Evolutionary conservation across 2,113 vertebrate species (phyloP), one percentile per base, ranked within the genome.

Genomic region (Heterocephalus glaber): DNA sequence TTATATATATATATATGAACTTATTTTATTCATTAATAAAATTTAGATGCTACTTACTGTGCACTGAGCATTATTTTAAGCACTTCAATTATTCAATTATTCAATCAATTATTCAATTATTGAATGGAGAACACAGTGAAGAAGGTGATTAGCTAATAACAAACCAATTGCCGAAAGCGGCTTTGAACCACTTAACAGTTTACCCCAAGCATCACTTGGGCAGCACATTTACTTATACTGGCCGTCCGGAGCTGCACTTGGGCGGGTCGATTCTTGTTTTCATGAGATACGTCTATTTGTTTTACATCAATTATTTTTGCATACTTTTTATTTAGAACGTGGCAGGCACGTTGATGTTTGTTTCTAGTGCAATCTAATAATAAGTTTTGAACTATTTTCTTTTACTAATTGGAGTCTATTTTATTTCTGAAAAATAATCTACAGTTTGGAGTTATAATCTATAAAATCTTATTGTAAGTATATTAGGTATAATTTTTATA

Each of bases 11-110:
- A 44, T 13, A 93, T 77, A 7, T 90, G 68, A 66, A 12, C 22
- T 91, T 63, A 85, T 61, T 94, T 89, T 82, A 94, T 72, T 92
- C 26, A 60, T 63, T 54, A 60, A 47, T 88, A 89, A 49, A 88
- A 80, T 68, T 52, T 95, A 87, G 49, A 79, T 90, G 26, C 33
- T 84, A 35, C n/a, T 95, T 68, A 90, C 52, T 61, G 19, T 68
- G 26, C 11, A 81, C 35, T 60, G 80, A 83, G 54, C 28, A 93
- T 70, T 89, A 52, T 83, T 86, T 80, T 80, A 87, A 80, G 17
- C 16, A 60, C 24, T 83, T 96, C 72, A 88, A 82, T 81, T 77
- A n/a, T 4, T 92, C n/a, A 90, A 68, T 77, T 52, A 76, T 85
- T 82, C n/a, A n/a, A 24, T 88, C 77, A 88, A 82, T 81, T 77